These are phyloP conservation scores for Thysanoteuthis rhombus DNA, from an alignment of 2,888 invertebrate genomes.

Conservation along the genomic window DNA sequence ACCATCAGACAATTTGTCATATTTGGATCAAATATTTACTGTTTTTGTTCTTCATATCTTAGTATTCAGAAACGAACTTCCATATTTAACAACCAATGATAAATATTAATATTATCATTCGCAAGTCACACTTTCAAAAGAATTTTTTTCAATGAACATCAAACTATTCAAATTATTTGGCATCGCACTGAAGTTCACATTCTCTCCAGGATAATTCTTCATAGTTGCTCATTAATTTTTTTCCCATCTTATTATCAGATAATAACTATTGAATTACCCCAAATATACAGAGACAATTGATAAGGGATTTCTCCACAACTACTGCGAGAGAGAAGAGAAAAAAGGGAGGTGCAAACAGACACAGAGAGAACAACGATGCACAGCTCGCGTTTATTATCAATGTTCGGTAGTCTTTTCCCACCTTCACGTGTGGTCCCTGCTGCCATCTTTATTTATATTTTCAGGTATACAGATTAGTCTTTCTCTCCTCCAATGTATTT, in stretches of 20 bases:
- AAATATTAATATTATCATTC: neutral
- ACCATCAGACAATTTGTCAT: no score
- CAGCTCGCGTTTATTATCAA: neutral
- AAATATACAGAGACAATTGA: neutral
- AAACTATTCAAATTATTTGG: neutral
- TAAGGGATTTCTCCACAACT: no score
- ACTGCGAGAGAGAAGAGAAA: neutral
- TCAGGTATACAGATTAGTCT: no score
- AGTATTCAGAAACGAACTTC: no score
- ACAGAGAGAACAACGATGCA: neutral
- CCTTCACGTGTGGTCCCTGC: neutral
- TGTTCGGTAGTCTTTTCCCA: neutral
- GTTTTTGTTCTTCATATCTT: no score
- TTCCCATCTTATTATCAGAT: neutral
- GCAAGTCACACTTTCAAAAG: neutral
- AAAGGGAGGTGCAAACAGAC: neutral
- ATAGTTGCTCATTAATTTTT: neutral
- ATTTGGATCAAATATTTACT: no score
- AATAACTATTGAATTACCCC: neutral
- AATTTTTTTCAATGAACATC: neutral
- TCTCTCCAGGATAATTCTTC: neutral
- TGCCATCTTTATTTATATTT: no score
- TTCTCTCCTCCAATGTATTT: no score
- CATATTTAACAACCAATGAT: no score
- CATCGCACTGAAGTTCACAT: neutral